Evolutionary conservation across 1,140 invertebrate species (phyloP).

Genomic region (Rhysida immarginata): DNA sequence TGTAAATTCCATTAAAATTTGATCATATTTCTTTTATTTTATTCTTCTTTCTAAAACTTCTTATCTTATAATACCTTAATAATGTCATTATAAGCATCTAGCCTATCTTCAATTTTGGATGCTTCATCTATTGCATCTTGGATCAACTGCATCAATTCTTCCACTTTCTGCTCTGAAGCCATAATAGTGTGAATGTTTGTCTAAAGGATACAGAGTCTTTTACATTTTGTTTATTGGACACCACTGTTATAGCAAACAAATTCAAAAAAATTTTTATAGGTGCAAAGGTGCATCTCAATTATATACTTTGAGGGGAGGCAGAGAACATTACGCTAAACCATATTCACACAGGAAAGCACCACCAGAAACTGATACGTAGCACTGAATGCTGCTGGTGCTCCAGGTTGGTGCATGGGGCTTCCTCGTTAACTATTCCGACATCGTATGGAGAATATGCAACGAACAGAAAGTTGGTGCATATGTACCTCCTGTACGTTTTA

Average conservation of each 20-base stretch:
- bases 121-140: constrained; percentile 63
- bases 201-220: constrained; percentile 28
- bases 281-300: too few species aligned
- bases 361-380: too few species aligned
- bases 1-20: not conserved
- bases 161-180: constrained; percentile 64
- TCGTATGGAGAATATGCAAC: too few species aligned
- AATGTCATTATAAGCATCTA: constrained; percentile 62
- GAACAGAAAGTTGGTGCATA: too few species aligned
- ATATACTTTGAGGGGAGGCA: too few species aligned
- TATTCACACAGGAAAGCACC: too few species aligned
- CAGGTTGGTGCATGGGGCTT: too few species aligned
- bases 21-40: not conserved
- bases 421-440: too few species aligned
- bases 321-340: too few species aligned
- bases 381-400: too few species aligned
- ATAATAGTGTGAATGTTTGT: constrained; percentile 74
- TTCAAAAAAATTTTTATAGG: too few species aligned
- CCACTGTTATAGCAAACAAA: not conserved
- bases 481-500: too few species aligned
- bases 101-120: constrained; percentile 50
- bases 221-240: constrained; percentile 1
- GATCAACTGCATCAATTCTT: constrained; percentile 67
- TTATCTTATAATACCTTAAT: constrained; percentile 26
- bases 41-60: not conserved